These are phyloP conservation scores for Laticauda laticaudata DNA, from an alignment of 2,113 vertebrate genomes.

Conservation along the genomic window DNA sequence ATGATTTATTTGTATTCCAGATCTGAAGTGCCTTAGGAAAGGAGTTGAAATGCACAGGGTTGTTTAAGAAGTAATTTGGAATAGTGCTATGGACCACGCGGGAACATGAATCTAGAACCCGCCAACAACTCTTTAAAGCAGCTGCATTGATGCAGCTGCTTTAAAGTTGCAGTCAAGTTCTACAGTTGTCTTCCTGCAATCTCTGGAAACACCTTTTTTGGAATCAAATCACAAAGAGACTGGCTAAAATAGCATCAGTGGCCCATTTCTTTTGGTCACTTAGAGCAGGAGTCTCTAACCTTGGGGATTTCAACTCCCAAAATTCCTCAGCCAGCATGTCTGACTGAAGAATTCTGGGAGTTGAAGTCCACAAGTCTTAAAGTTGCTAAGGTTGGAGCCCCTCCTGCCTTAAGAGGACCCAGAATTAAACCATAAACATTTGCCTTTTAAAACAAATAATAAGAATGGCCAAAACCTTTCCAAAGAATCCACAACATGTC, in stretches of 20 bases:
- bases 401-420: neutral
- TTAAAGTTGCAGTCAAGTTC: neutral
- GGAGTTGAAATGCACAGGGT: neutral
- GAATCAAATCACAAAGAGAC: neutral
- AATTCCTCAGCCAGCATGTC: too few relatives aligned
- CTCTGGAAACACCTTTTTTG: neutral
- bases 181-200: neutral
- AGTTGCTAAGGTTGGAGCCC: too few relatives aligned
- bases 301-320: too few relatives aligned
- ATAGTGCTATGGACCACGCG: neutral
- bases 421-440: neutral
- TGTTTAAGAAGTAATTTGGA: neutral
- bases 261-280: neutral
- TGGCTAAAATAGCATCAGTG: neutral
- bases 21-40: neutral
- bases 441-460: neutral
- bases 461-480: neutral
- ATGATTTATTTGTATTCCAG: neutral
- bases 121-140: neutral
- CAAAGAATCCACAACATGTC: neutral
- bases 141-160: neutral
- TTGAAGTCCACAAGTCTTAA: too few relatives aligned
- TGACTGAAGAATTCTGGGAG: too few relatives aligned
- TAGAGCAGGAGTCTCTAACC: too few relatives aligned
- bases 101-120: neutral